Percentiles rank a stretch among this genome's conserved stretches.
phyloP scores from a whole-genome alignment of 1,140 invertebrate genomes.

The Dreissena rostriformis region DNA sequence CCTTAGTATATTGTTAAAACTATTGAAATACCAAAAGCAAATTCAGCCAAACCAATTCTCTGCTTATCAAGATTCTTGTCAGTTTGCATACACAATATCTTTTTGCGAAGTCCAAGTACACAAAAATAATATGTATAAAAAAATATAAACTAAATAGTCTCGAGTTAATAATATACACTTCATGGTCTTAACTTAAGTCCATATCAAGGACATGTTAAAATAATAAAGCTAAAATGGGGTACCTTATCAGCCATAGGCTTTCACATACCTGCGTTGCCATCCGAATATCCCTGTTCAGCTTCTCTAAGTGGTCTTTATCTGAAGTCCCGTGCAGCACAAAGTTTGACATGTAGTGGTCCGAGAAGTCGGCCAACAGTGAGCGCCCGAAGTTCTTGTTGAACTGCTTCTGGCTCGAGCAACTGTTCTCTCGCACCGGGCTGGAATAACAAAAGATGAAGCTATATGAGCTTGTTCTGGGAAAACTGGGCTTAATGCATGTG shows the following conservation, averaged over 20 bases:
- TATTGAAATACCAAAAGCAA: too few species aligned
- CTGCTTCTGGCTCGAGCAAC: slow-evolving; percentile 63
- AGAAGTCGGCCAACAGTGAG: slow-evolving; percentile 86
- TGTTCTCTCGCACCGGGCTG: slow-evolving; percentile 56
- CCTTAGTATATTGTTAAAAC: too few species aligned
- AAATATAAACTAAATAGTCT: too few species aligned
- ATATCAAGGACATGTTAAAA: not conserved
- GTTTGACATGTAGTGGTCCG: slow-evolving; percentile 89
- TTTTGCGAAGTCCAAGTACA: too few species aligned
- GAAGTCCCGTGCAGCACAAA: slow-evolving; percentile 87
- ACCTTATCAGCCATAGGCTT: not conserved
- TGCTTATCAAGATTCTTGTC: too few species aligned
- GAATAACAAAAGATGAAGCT: not conserved
- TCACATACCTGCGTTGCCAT: slow-evolving; percentile 82
- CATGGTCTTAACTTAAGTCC: not conserved
- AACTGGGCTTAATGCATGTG: too few species aligned
- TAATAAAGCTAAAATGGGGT: not conserved
- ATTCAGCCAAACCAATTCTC: too few species aligned
- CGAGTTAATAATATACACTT: not conserved
- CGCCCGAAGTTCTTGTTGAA: slow-evolving; percentile 80
- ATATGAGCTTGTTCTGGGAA: too few species aligned
- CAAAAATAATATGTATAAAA: too few species aligned
- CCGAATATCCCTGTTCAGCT: slow-evolving; percentile 81
- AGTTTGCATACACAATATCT: too few species aligned
- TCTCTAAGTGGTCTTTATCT: slow-evolving; percentile 79